These are phyloP conservation scores for Cepaea nemoralis DNA, from an alignment of 1,140 invertebrate species.

Conservation along the genomic window DNA sequence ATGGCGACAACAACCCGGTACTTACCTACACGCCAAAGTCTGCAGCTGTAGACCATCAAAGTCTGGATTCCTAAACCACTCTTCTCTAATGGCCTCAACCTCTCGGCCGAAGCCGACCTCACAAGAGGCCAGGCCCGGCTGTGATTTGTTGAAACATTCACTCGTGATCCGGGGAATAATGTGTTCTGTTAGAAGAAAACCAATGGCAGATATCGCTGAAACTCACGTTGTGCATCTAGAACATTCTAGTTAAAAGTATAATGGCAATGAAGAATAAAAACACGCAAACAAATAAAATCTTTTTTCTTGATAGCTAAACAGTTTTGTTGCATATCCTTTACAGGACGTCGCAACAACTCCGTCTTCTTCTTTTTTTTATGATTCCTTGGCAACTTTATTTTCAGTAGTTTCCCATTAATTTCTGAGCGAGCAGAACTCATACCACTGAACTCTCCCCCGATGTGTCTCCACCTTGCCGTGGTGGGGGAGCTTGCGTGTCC, in stretches of 20 bases:
- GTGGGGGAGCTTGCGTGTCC: too few relatives aligned
- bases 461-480: too few relatives aligned
- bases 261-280: not conserved
- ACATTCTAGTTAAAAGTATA: not conserved
- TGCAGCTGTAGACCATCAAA: slow-evolving; percentile 28
- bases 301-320: too few relatives aligned
- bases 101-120: not conserved
- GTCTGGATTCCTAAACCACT: slow-evolving; percentile 19
- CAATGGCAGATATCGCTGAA: too few relatives aligned
- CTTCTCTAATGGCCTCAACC: slow-evolving; percentile 18
- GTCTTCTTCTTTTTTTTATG: too few relatives aligned
- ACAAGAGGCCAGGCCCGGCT: slow-evolving; percentile 14
- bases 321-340: too few relatives aligned
- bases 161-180: not conserved
- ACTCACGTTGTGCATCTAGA: too few relatives aligned
- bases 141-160: slow-evolving; percentile 27
- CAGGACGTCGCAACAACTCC: too few relatives aligned
- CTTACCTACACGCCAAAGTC: slow-evolving; percentile 30
- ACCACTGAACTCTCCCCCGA: too few relatives aligned
- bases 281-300: not conserved
- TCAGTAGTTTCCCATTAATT: too few relatives aligned
- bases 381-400: too few relatives aligned
- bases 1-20: not conserved
- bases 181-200: not conserved
- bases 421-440: too few relatives aligned